Evolutionary conservation across 2,113 vertebrate species (phyloP), one percentile per base, ranked within the genome.

Genomic region (Phaethornis superciliosus): DNA sequence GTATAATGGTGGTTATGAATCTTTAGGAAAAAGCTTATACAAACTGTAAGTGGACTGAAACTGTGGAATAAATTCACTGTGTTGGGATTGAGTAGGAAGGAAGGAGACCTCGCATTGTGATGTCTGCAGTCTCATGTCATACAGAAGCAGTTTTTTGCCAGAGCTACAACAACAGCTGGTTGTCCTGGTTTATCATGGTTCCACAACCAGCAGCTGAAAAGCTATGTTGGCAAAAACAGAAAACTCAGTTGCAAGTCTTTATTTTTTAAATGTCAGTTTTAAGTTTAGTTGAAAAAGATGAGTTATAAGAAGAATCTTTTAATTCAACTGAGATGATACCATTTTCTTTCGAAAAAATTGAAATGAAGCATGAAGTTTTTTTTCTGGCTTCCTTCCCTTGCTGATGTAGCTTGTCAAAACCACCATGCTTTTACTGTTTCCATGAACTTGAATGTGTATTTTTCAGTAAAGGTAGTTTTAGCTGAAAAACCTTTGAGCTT

Each of bases 31-130:
- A 81, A 12, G 7, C 15, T 65, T 35, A 33, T 17, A 16, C 12
- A 72, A 26, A 40, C 14, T 17, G 2, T 13, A 54, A 30, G 18
- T 76, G 15, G 4, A 30, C 6, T 76, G 49, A 85, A 76, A 82
- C 14, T 47, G 13, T 56, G 33, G 28, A 60, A 76, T 72, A 60
- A 47, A 76, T 76, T 30, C 68, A 5, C 9, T 21, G 1, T 46
- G 3, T 9, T 70, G 17, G 3, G 7, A 22, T 1, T 22, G 7
- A 5, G 1, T 22, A 9, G 1, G 17, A 9, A 14, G 3, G 4
- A 3, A 85, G 28, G 21, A 58, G 12, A 70, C 4, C 16, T 70
- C 17, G 4, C 10, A 44, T 56, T 28, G 33, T 5, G 27, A 14
- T 47, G 5, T 71, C 23, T 56, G 32, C 15, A 51, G 23, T 33